These are phyloP conservation scores for Rotaria sp. DNA, from an alignment of 2,888 invertebrate genomes.

Conservation along the genomic window DNA sequence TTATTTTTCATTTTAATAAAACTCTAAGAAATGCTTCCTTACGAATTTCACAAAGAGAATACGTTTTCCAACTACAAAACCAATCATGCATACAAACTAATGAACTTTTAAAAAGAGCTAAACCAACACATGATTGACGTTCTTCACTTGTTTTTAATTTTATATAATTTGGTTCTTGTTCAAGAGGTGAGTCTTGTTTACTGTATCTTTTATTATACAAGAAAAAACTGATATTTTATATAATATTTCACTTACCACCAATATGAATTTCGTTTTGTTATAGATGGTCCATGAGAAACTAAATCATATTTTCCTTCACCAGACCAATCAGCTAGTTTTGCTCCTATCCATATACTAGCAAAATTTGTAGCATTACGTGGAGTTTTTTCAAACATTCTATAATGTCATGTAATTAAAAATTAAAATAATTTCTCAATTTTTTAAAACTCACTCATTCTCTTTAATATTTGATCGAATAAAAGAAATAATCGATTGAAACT, in stretches of 20 bases:
- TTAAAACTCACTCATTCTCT: too few species aligned
- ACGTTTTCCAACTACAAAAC: neutral
- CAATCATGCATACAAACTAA: neutral
- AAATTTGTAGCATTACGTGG: neutral
- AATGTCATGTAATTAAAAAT: neutral
- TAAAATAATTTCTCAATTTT: too few species aligned
- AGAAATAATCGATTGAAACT: too few species aligned
- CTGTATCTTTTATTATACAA: neutral
- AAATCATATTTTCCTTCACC: neutral
- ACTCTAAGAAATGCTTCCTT: neutral
- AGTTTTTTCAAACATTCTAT: neutral
- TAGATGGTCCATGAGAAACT: neutral
- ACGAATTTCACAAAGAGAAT: constrained; percentile 2
- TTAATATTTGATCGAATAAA: too few species aligned
- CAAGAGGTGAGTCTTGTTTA: neutral
- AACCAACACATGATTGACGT: neutral
- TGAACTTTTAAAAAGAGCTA: neutral
- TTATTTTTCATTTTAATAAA: too few species aligned
- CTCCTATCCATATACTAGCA: neutral
- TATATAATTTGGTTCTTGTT: neutral
- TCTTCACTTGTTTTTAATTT: neutral
- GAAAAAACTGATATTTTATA: neutral
- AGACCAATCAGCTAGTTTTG: neutral
- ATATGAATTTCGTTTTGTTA: neutral
- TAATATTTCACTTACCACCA: neutral